Evolutionary conservation across 2,113 vertebrate genomes (phyloP).

Genomic region (Cyrtonyx montezumae): DNA sequence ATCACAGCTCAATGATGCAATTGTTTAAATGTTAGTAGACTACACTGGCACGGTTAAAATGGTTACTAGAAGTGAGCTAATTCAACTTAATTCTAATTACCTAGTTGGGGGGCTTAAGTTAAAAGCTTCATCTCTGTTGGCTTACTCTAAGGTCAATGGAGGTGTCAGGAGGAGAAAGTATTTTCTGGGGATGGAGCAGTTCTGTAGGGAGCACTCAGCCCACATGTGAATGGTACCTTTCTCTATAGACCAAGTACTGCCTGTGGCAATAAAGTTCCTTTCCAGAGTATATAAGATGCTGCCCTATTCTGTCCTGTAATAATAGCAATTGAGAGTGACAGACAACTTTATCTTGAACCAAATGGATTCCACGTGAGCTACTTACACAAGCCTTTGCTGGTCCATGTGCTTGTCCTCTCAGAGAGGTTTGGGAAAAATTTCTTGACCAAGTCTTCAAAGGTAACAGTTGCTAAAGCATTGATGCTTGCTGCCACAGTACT

Average conservation of each 20-base stretch:
- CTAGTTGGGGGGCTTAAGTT: background rate
- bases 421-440: constrained; percentile 78
- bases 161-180: background rate
- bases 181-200: background rate
- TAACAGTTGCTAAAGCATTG: constrained; percentile 90
- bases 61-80: background rate
- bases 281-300: background rate
- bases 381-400: constrained; percentile 89
- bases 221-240: background rate
- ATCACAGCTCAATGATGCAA: background rate
- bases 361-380: constrained; percentile 5
- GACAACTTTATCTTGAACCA: background rate
- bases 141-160: no score
- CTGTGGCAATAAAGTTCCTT: background rate
- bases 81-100: background rate
- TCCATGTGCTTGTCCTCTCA: constrained; percentile 79
- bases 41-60: background rate
- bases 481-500: constrained; percentile 91
- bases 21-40: background rate
- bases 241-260: background rate
- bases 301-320: background rate
- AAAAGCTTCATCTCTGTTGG: background rate
- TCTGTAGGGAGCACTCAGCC: no score
- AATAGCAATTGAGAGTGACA: background rate
- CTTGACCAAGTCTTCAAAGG: constrained; percentile 87